Percentiles rank a stretch among this genome's conserved stretches.
These are phyloP conservation scores for Beris morrisii DNA, from an alignment of 2,888 invertebrate genomes.

Conservation along the genomic window DNA sequence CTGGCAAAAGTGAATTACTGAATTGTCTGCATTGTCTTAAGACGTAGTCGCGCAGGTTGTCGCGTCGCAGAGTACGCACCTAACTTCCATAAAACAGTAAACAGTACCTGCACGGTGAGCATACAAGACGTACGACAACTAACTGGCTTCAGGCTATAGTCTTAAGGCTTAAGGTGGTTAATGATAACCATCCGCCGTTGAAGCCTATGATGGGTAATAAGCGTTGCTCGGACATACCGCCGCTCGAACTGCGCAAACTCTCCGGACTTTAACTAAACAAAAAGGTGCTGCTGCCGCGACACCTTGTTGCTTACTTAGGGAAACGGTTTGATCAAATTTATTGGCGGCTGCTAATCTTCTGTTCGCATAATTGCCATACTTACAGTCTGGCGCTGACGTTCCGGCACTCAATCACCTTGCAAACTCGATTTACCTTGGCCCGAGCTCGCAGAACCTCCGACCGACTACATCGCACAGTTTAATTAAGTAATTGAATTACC, in stretches of 20 bases:
- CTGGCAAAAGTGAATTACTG: conserved; percentile 29
- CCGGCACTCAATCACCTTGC: conserved; percentile 23
- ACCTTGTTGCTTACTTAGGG: conserved; percentile 30
- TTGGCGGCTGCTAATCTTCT: conserved; percentile 36
- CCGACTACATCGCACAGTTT: conserved; percentile 28
- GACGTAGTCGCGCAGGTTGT: conserved; percentile 13
- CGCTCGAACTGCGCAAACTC: conserved; percentile 4
- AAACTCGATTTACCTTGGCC: conserved; percentile 22
- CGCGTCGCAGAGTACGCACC: background rate
- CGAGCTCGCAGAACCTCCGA: background rate
- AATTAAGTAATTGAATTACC: conserved; percentile 40
- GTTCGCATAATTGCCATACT: conserved; percentile 35
- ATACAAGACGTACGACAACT: too few species aligned
- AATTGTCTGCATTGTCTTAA: conserved; percentile 23
- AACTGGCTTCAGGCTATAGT: too few species aligned
- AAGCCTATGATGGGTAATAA: conserved; percentile 16
- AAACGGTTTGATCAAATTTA: conserved; percentile 37
- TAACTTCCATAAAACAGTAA: background rate
- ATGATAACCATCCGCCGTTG: conserved; percentile 20
- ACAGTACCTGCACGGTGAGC: background rate
- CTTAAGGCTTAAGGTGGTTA: conserved; percentile 7
- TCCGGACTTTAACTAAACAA: conserved; percentile 26
- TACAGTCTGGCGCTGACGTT: conserved; percentile 31
- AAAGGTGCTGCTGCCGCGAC: conserved; percentile 33
- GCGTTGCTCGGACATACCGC: background rate